Conservation (phyloP, 2,113 vertebrate genomes). For the Silurus asotus region DNA sequence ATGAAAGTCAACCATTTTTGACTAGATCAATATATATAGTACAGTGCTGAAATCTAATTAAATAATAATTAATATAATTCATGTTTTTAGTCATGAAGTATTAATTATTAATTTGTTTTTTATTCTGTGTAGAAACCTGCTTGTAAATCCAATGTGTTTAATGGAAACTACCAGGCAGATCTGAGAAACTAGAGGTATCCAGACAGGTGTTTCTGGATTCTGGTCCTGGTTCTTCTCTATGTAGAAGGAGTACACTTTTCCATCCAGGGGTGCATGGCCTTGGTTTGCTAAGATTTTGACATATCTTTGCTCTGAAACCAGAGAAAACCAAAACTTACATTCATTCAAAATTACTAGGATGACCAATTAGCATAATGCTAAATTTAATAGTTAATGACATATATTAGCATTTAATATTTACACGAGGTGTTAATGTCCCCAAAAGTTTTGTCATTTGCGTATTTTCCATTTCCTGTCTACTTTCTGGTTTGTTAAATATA, state of each 20-base stretch:
- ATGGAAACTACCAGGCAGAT: constrained; percentile 65
- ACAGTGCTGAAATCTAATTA: too few relatives aligned
- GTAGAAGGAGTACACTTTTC: constrained; percentile 67
- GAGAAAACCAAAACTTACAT: neutral
- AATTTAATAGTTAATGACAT: neutral
- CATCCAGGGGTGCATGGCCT: constrained; percentile 34
- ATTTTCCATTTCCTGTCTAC: neutral
- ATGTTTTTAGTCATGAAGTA: too few relatives aligned
- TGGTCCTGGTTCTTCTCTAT: constrained; percentile 53
- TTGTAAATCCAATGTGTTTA: neutral
- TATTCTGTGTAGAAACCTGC: neutral
- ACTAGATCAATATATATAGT: too few relatives aligned
- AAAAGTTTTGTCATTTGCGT: neutral
- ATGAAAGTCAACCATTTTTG: too few relatives aligned
- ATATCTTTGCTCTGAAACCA: constrained; percentile 62
- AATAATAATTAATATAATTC: too few relatives aligned
- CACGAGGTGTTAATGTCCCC: neutral
- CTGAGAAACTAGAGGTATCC: constrained; percentile 66
- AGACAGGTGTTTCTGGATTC: constrained; percentile 32
- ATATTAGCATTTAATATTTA: neutral
- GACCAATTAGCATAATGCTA: neutral
- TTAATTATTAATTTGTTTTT: too few relatives aligned
- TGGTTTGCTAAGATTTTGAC: constrained; percentile 60
- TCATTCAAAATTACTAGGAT: neutral
- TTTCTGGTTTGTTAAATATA: neutral